A percentile compares a stretch with the other conserved stretches of the same genome.
phyloP scores from a whole-genome alignment of 2,797 vertebrate species.

The Notoglanidium macrostoma region DNA sequence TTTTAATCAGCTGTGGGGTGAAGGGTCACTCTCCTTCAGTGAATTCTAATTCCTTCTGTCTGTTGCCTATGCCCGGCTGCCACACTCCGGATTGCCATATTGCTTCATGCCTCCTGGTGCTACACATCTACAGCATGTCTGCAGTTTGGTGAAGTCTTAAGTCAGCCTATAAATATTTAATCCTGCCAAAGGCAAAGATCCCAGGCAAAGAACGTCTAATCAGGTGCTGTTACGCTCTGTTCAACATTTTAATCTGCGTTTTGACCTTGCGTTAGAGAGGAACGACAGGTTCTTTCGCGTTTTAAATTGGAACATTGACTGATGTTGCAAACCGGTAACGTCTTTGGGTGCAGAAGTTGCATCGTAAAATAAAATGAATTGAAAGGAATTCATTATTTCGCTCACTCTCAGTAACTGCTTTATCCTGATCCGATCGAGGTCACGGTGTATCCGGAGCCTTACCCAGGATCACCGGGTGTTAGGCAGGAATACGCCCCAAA shows the following conservation, averaged over 20 bases:
- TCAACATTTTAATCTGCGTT: slow-evolving; percentile 30
- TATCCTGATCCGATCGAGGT: background rate
- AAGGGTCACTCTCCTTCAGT: slow-evolving; percentile 53
- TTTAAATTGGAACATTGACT: background rate
- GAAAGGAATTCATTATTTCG: background rate
- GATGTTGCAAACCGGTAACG: background rate
- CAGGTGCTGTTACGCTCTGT: slow-evolving; percentile 32
- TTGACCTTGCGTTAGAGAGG: slow-evolving; percentile 8
- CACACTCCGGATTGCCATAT: background rate
- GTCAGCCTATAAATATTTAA: slow-evolving; percentile 33
- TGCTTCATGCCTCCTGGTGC: slow-evolving; percentile 16
- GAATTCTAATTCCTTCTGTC: slow-evolving; percentile 40
- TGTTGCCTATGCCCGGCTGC: slow-evolving; percentile 9
- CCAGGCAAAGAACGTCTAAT: slow-evolving; percentile 29
- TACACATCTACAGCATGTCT: slow-evolving; percentile 18
- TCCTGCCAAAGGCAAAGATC: slow-evolving; percentile 14
- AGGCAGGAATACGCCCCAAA: background rate
- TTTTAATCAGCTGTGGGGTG: slow-evolving; percentile 67
- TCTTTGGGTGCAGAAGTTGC: background rate
- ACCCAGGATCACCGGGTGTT: background rate
- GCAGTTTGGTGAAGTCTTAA: slow-evolving; percentile 23
- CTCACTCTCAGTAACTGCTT: background rate
- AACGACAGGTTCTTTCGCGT: background rate
- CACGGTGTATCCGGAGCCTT: background rate
- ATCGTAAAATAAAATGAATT: background rate